A percentile compares a stretch with the other conserved stretches of the same genome.
phyloP scores from a whole-genome alignment of 2,113 vertebrate genomes.

The Phasianus colchicus region DNA sequence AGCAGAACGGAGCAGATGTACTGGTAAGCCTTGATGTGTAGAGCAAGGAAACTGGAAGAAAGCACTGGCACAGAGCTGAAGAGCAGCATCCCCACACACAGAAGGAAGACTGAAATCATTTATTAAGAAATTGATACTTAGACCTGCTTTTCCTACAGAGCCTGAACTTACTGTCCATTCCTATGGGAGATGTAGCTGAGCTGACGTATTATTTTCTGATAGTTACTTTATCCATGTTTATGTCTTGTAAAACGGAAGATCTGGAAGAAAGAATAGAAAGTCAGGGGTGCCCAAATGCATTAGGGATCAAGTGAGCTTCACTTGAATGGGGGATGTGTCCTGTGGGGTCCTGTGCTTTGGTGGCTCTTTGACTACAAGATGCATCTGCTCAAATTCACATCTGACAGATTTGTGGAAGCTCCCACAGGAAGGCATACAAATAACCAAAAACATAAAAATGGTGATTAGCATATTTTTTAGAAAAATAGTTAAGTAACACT shows the following conservation, averaged over 20 bases:
- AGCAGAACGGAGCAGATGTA: conserved; percentile 44
- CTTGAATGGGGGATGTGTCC: too few species aligned
- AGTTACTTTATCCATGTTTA: not conserved
- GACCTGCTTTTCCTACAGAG: not conserved
- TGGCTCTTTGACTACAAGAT: not conserved
- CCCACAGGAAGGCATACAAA: not conserved
- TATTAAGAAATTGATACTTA: not conserved
- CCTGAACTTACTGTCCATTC: not conserved
- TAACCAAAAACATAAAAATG: not conserved
- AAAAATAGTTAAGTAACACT: not conserved
- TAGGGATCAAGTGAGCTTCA: not conserved
- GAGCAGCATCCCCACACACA: not conserved
- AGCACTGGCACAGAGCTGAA: not conserved
- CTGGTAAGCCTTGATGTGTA: not conserved
- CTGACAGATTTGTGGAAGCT: not conserved
- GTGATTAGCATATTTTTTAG: not conserved
- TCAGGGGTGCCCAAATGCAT: rapidly evolving
- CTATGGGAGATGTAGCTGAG: not conserved
- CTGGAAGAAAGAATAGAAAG: not conserved
- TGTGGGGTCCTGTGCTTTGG: not conserved
- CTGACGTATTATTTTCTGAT: not conserved
- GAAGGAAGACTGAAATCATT: not conserved
- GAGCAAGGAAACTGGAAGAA: not conserved
- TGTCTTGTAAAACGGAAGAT: not conserved
- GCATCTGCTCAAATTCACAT: not conserved